Base-by-base conservation (phyloP, 2,888 invertebrate species). In the Andrena trimmerana region DNA sequence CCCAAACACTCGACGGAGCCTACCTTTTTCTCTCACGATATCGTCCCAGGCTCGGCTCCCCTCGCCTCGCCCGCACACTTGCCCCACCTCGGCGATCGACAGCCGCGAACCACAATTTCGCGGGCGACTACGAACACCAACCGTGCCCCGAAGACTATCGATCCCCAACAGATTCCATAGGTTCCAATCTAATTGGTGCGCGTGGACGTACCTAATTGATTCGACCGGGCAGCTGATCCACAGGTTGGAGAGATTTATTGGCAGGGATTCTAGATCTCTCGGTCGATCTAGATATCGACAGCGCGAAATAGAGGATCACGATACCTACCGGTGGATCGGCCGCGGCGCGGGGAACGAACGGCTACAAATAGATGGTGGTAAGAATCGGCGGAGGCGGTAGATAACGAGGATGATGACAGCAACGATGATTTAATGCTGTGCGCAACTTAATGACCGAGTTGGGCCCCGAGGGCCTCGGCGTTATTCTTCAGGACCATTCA, bases 331-430 rank as follows among this genome's bases (percentile, higher is more conserved):
- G 52, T 52, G 52, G 33, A 65, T 24, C 69, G 74, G 42, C 48
- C 27, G 8, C 16, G 31, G 20, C 1, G 31, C 24, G 65, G 70
- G 59, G 57, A 81, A 62, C 62, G 66, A 65, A 54, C 62, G 42
- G 80, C 88, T 68, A 83, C 85, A 81, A 90, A 90, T 91, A 88
- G 87, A 86, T 81, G 81, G 82, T 85, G 88, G 86, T 84, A 87
- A 88, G 88, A 86, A 87, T 90, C 82, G 84, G 83, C 85, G 90
- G 88, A 89, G 92, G 91, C 91, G 89, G 90, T 88, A 90, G 91
- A 92, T 93, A 93, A 93, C 93, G 93, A 93, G 93, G 91, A 93
- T 90, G 93, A 93, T 92, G 93, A 93, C 93, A 93, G 93, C 90
- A 91, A 91, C 91, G 93, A 93, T 93, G 93, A 93, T 93, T 93